These are phyloP conservation scores for Danionella dracula DNA, from an alignment of 2,797 vertebrate species.

Conservation along the genomic window DNA sequence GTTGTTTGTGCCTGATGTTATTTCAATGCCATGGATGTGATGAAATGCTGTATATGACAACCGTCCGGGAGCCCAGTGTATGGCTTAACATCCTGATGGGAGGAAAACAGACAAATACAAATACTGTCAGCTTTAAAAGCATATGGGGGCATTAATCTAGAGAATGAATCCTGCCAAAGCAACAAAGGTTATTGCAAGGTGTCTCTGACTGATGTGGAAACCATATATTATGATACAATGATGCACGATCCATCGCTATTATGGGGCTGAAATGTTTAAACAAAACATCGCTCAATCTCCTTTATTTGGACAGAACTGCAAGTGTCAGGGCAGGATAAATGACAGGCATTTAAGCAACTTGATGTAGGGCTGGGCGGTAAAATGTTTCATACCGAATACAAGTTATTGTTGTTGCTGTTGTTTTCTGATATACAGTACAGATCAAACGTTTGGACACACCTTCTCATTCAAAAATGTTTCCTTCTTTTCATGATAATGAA, in stretches of 20 bases:
- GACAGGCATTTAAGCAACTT: background rate
- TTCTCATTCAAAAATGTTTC: no score
- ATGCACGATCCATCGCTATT: constrained; percentile 4
- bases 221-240: constrained; percentile 14
- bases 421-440: no score
- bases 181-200: constrained; percentile 18
- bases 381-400: no score
- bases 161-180: constrained; percentile 6
- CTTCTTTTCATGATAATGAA: no score
- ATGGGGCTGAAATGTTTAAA: background rate
- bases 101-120: constrained; percentile 23
- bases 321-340: constrained; percentile 7
- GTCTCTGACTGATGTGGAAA: background rate
- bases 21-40: background rate
- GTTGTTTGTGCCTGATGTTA: constrained; percentile 35
- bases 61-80: constrained; percentile 13
- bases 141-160: constrained; percentile 13
- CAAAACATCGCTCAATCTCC: background rate
- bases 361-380: background rate
- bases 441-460: no score
- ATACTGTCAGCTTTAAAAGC: background rate
- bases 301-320: constrained; percentile 8
- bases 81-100: background rate
- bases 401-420: constrained; percentile 7
- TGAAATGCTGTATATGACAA: background rate